phyloP scores from a whole-genome alignment of 2,797 vertebrate genomes.

The Apogon talboti region DNA sequence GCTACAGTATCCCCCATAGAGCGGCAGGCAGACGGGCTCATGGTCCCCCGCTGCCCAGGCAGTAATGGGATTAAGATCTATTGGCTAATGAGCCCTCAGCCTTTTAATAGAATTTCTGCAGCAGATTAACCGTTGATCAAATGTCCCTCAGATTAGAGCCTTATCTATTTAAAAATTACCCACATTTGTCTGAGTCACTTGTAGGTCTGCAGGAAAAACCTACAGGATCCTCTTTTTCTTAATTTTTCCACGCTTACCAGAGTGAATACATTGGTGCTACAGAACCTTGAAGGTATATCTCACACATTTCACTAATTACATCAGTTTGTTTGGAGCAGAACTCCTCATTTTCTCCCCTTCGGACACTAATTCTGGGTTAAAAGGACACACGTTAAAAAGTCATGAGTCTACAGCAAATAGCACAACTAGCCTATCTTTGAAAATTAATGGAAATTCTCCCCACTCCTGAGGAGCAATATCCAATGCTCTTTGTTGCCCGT shows the following conservation, averaged over 20 bases:
- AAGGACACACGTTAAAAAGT: constrained; percentile 53
- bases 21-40: constrained; percentile 57
- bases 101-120: constrained; percentile 82
- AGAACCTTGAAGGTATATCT: constrained; percentile 33
- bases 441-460: constrained; percentile 48
- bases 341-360: constrained; percentile 39
- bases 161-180: constrained; percentile 71
- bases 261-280: constrained; percentile 5
- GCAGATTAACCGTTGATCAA: constrained; percentile 83
- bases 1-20: constrained; percentile 65
- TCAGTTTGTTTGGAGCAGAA: constrained; percentile 37
- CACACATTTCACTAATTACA: constrained; percentile 53
- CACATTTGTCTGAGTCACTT: constrained; percentile 49
- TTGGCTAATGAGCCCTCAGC: constrained; percentile 82
- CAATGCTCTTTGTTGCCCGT: constrained; percentile 66
- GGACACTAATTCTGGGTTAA: constrained; percentile 39
- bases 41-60: constrained; percentile 65
- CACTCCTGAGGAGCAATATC: constrained; percentile 58
- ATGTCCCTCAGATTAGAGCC: constrained; percentile 74
- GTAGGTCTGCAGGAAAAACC: constrained; percentile 27
- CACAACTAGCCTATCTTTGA: constrained; percentile 44
- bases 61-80: constrained; percentile 86
- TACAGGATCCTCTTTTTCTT: not conserved
- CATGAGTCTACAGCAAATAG: constrained; percentile 38
- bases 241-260: not conserved